Evolutionary conservation across 2,888 invertebrate species (phyloP).

Genomic region (Pegoplata infirma): DNA sequence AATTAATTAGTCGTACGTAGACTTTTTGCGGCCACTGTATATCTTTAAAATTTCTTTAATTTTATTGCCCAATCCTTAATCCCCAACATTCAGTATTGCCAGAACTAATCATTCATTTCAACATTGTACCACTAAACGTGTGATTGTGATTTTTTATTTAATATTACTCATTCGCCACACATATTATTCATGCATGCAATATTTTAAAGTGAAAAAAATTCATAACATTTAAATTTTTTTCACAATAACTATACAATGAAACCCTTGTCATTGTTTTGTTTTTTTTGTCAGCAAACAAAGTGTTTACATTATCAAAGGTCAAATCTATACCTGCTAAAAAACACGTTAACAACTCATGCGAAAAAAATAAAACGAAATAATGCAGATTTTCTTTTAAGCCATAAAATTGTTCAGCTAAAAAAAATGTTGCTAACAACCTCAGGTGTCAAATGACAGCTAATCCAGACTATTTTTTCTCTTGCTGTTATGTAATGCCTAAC

Average conservation of each 20-base stretch:
- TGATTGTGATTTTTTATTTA: not conserved
- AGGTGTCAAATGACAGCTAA: conserved; percentile 59
- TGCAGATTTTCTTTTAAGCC: conserved; percentile 40
- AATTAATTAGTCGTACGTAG: too few species aligned
- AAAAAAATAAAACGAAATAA: conserved; percentile 17
- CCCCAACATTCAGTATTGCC: too few species aligned
- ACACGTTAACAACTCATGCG: conserved; percentile 33
- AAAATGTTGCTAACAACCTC: conserved; percentile 30
- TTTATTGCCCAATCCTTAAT: too few species aligned
- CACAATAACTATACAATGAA: too few species aligned
- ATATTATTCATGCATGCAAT: not conserved
- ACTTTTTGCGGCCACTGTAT: too few species aligned
- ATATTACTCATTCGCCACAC: not conserved
- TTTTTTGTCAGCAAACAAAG: conserved; percentile 6
- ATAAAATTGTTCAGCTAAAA: conserved; percentile 33
- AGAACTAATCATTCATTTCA: too few species aligned
- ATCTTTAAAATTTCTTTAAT: too few species aligned
- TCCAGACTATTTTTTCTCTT: conserved; percentile 15
- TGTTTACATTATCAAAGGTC: conserved; percentile 50
- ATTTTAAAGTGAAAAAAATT: not conserved
- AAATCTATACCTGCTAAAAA: conserved; percentile 33
- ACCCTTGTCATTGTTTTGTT: conserved; percentile 13
- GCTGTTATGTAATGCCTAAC: conserved; percentile 15
- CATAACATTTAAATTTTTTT: not conserved
- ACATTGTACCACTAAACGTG: too few species aligned